Evolutionary conservation across 2,113 vertebrate genomes (phyloP).

Genomic region (Sapayoa aenigma): DNA sequence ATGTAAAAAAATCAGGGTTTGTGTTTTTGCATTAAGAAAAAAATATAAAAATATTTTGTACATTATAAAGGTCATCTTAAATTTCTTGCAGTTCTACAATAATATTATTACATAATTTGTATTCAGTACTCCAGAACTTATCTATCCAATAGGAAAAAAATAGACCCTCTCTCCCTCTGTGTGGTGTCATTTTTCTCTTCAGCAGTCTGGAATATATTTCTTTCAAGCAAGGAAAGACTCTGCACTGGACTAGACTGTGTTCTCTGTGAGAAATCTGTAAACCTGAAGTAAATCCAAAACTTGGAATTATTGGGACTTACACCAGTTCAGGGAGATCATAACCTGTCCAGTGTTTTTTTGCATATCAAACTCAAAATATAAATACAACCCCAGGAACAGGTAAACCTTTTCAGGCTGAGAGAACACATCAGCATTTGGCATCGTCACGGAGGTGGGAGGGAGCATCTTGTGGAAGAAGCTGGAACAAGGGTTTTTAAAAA

Average conservation of each 20-base stretch:
- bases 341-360: neutral
- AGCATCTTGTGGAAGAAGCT: neutral
- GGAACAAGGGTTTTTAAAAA: neutral
- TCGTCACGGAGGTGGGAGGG: accelerated
- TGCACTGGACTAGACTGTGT: neutral
- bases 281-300: neutral
- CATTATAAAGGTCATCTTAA: conserved; percentile 62
- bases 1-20: conserved; percentile 63
- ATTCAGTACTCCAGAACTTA: conserved; percentile 52
- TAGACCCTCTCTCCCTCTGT: neutral
- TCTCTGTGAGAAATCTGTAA: neutral
- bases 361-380: neutral
- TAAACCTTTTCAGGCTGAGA: neutral
- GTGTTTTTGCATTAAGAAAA: conserved; percentile 53
- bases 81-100: conserved; percentile 50
- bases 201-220: neutral
- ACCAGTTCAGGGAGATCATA: neutral
- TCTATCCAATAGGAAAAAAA: conserved; percentile 41
- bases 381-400: neutral
- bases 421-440: neutral
- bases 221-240: neutral
- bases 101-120: conserved; percentile 45
- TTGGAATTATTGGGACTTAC: neutral
- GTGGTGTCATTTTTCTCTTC: neutral
- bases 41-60: conserved; percentile 77